phyloP scores from a whole-genome alignment of 23 tunicate genomes.

The Clavelina lepadiformis region DNA sequence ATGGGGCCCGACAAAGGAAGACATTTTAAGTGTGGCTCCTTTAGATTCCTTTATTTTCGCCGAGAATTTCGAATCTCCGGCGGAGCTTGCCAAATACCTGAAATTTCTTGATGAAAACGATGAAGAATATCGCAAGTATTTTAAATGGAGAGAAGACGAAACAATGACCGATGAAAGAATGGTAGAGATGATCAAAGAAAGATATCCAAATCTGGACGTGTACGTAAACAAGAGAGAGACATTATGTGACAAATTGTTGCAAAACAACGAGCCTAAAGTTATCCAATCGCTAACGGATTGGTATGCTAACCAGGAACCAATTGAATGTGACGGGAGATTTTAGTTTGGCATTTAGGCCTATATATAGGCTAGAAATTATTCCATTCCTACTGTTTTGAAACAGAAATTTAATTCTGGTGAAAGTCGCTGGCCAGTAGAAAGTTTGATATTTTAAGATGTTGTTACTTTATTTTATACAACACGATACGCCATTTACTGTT shows the following conservation, averaged over 20 bases:
- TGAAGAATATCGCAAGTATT: slow-evolving; percentile 8
- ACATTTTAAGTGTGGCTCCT: no score
- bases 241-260: not conserved
- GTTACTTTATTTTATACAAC: no score
- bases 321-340: no score
- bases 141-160: slow-evolving; percentile 28
- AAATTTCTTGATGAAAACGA: slow-evolving; percentile 22
- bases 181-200: not conserved
- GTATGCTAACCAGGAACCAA: no score
- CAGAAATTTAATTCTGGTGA: no score
- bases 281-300: slow-evolving; percentile 9
- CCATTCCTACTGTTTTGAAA: no score
- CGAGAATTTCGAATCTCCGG: slow-evolving; percentile 18
- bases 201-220: slow-evolving; percentile 5
- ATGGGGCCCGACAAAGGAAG: slow-evolving; percentile 14
- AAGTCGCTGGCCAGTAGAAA: no score
- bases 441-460: no score
- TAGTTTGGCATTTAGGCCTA: no score
- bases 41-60: no score
- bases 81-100: slow-evolving; percentile 2
- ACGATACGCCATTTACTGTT: no score
- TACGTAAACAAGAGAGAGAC: not conserved
- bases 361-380: no score
- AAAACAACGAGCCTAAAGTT: slow-evolving; percentile 2
- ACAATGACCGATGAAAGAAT: slow-evolving; percentile 38